Conservation (phyloP, 2,888 invertebrate genomes). For the Callyntrura guangdongensis region DNA sequence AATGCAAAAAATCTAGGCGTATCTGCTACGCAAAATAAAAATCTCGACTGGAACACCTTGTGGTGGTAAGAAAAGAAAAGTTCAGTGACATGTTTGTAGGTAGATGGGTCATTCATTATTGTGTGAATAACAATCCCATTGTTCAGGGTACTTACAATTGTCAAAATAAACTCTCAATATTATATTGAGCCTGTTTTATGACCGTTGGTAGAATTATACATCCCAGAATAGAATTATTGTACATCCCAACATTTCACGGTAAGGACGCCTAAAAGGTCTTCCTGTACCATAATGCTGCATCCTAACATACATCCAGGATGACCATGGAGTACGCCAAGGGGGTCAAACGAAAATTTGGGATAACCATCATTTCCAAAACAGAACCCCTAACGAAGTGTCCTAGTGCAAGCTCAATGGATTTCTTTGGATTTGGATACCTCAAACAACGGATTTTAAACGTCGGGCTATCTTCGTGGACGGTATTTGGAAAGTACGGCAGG, state of each 20-base stretch:
- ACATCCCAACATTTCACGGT: slow-evolving; percentile 54
- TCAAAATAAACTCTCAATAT: slow-evolving; percentile 61
- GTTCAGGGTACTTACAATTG: slow-evolving; percentile 70
- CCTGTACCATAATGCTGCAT: slow-evolving; percentile 72
- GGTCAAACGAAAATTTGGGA: slow-evolving; percentile 48
- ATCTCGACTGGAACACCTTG: no score
- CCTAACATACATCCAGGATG: slow-evolving; percentile 55
- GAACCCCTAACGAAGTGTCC: slow-evolving; percentile 69
- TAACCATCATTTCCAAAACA: slow-evolving; percentile 45
- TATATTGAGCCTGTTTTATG: slow-evolving; percentile 62
- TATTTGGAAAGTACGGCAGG: slow-evolving; percentile 57
- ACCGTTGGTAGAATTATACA: slow-evolving; percentile 57
- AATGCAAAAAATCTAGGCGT: no score
- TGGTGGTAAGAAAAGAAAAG: neutral
- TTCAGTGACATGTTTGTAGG: slow-evolving; percentile 61
- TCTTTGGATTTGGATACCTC: slow-evolving; percentile 75
- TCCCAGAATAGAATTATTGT: no score
- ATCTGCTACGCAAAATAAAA: no score
- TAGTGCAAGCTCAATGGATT: slow-evolving; percentile 72
- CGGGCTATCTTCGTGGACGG: slow-evolving; percentile 52
- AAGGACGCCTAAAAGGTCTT: slow-evolving; percentile 62
- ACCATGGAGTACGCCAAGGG: slow-evolving; percentile 38
- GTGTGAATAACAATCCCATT: slow-evolving; percentile 55
- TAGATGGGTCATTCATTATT: slow-evolving; percentile 65
- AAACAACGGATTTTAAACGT: slow-evolving; percentile 59